Base-by-base conservation (phyloP, 2,888 invertebrate genomes). In the Philhelius pedissequus region DNA sequence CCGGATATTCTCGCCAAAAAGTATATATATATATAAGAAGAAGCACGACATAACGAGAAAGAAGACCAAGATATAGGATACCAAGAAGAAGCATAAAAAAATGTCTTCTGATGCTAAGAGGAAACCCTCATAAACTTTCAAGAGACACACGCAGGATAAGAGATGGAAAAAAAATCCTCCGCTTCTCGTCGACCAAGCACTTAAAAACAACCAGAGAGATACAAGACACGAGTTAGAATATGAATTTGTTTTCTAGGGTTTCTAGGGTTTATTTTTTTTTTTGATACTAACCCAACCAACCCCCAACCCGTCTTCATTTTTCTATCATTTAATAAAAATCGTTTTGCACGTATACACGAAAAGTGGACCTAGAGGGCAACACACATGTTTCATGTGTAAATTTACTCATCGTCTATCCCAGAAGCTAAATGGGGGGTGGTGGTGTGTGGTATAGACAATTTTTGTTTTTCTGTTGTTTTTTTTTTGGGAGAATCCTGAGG, bases 91-190 rank as follows among this genome's bases (percentile, higher is more conserved):
- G 22, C 45, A 78, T 9, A 50, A 78, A 84, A 70, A 54, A 70
- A 22, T 80, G 71, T 76, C 84, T 84, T 80, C 80, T 68, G n/a
- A n/a, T n/a, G 32, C 32, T 32, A n/a, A 75, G 75, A 75, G 76
- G 60, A 68, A 70, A 76, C 80, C 66, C 80, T 84, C 71, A 75
- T 84, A 84, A 84, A 84, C 76, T 84, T 76, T 84, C 75, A 84
- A 84, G 80, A 80, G 80, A 66, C 68, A 75, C 76, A 79, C 80
- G 84, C 84, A 84, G 80, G 64, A 71, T 66, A 62, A 54, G 58
- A 60, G 50, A 82, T 38, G 45, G 5, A 40, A 27, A 6, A 45
- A 76, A 50, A 45, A 25, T 15, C 15, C 32, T 52, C 45, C 48
- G 32, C 45, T 48, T 50, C 69, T 54, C 66, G 48, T 54, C 66